phyloP scores from a whole-genome alignment of 2,888 invertebrate genomes.

The Tenthredo amoena region DNA sequence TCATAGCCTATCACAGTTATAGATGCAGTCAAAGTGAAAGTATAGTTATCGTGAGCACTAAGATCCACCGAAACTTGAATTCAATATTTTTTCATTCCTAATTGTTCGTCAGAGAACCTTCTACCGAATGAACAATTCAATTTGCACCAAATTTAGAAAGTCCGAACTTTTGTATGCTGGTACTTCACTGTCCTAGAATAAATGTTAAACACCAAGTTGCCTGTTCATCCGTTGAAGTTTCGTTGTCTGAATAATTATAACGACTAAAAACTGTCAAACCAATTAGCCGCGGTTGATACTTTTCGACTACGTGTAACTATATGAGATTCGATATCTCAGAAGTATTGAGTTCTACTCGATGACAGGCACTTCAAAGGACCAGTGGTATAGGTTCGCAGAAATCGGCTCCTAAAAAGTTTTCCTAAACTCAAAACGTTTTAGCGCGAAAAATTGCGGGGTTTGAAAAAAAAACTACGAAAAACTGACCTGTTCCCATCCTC shows the following conservation, averaged over 20 bases:
- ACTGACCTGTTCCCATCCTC: slow-evolving; percentile 88
- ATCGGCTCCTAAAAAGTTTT: background rate
- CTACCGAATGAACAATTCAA: background rate
- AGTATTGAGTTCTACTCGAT: background rate
- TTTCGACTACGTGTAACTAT: background rate
- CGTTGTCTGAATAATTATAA: background rate
- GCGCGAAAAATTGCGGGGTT: background rate
- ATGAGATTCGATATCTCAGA: background rate
- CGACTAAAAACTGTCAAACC: background rate
- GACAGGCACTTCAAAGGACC: background rate
- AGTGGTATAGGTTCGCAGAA: no score
- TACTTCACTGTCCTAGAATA: background rate
- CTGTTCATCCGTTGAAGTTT: background rate
- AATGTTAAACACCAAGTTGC: background rate
- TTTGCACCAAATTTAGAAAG: background rate
- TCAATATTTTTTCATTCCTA: background rate
- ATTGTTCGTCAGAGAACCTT: background rate
- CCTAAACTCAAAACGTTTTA: background rate
- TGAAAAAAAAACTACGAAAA: slow-evolving; percentile 25
- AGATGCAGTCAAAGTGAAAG: background rate
- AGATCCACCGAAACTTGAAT: background rate
- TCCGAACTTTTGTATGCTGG: background rate
- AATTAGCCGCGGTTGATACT: background rate
- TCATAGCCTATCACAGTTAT: background rate
- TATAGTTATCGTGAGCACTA: background rate